phyloP scores from a whole-genome alignment of 2,113 vertebrate genomes.

The Anolis sagrei region DNA sequence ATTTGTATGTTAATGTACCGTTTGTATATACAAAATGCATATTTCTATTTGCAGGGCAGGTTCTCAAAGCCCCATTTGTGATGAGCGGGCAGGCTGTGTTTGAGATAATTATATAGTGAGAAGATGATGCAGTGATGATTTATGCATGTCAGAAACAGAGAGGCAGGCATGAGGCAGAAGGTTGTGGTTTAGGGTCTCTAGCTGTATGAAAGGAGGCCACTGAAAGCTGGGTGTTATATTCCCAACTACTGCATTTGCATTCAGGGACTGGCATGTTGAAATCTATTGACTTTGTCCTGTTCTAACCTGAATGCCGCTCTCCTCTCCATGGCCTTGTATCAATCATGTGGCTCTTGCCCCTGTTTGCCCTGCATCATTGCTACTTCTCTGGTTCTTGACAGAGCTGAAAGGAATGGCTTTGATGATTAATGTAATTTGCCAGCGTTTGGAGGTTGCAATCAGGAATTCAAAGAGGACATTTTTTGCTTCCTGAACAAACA shows the following conservation, averaged over 20 bases:
- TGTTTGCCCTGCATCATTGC: background rate
- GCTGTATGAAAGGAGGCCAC: background rate
- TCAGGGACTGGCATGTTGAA: background rate
- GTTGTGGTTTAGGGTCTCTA: background rate
- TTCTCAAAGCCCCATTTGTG: constrained; percentile 19
- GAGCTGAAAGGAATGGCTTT: background rate
- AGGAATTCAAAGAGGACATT: background rate
- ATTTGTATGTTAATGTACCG: constrained; percentile 44
- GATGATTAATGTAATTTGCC: background rate
- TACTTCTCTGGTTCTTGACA: constrained; percentile 22
- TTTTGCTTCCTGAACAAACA: background rate
- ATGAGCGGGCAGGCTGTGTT: constrained; percentile 27
- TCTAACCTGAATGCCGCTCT: background rate
- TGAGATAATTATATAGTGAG: constrained; percentile 31
- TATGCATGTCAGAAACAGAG: background rate
- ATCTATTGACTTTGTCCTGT: background rate
- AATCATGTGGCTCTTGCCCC: background rate
- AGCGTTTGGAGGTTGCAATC: background rate
- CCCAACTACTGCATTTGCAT: background rate
- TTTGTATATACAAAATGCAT: constrained; percentile 36
- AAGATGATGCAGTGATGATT: background rate
- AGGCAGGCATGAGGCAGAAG: background rate
- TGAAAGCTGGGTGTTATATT: background rate
- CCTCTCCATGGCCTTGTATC: background rate
- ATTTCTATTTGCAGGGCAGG: constrained; percentile 14